Percentiles rank a stretch among this genome's conserved stretches.
These are phyloP conservation scores for Poecilobothrus nobilitatus DNA, from an alignment of 2,888 invertebrate species.

Conservation along the genomic window DNA sequence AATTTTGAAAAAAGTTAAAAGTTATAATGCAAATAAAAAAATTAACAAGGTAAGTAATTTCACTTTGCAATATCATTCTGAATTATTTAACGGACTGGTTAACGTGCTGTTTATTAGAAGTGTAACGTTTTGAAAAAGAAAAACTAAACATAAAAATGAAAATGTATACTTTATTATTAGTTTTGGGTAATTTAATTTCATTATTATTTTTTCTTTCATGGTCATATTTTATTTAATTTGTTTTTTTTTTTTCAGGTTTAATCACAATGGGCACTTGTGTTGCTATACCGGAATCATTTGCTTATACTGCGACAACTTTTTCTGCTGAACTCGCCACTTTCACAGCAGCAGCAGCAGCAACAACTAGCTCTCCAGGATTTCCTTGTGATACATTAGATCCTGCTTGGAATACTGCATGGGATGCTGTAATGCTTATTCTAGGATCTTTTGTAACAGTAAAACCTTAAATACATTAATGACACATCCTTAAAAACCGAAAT, in stretches of 20 bases:
- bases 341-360: neutral
- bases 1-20: too few species aligned
- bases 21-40: neutral
- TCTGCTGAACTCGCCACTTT: neutral
- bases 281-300: neutral
- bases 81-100: neutral
- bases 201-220: neutral
- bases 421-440: too few species aligned
- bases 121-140: neutral
- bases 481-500: too few species aligned
- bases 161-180: neutral
- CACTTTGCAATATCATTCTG: neutral
- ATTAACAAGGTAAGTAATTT: neutral
- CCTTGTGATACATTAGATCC: neutral
- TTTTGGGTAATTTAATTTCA: neutral
- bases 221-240: neutral
- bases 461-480: too few species aligned
- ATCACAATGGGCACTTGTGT: neutral
- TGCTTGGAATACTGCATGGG: neutral
- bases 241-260: neutral
- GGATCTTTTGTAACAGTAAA: too few species aligned
- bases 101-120: neutral
- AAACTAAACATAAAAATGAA: neutral
- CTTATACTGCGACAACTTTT: neutral
- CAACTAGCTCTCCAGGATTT: neutral